Base-by-base conservation (phyloP, 2,797 vertebrate species). In the Hydrocynus forskahlii region DNA sequence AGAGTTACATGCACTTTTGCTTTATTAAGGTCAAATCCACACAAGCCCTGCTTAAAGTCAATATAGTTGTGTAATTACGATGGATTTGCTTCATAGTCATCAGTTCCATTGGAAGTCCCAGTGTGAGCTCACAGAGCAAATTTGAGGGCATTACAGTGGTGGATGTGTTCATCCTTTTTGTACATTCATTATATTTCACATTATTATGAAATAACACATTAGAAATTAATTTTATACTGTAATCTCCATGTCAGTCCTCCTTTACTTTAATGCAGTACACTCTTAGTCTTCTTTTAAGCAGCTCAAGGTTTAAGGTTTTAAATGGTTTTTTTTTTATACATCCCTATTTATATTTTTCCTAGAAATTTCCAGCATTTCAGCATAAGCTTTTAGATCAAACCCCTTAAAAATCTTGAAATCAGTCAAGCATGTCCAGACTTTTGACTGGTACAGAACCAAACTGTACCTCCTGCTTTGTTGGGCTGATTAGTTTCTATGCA, bases 61-160 rank as follows among this genome's bases (percentile, higher is more conserved):
- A 9, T 60, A 38, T 25, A 68, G 43, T 76, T 81, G 75, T 21
- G 45, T 81, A 71, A 81, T n/a, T 1, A 8, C 63, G 19, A 35
- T 29, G 60, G 60, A 62, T 29, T 62, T 62, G 60, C 25, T 16
- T 62, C 23, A 29, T 29, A 23, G 60, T n/a, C 38, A 66, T 66
- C 63, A 40, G 9, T 40, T 14, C 63, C 6, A 40, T 2, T 66
- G 29, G 14, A 66, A 66, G 16, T 4, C 63, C 29, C 29, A 66
- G 35, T 40, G 29, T 8, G 29, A 35, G 35, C 63, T 40, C 63
- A 17, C 29, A 40, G 35, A 38, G 16, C 9, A 66, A 66, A 40
- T 64, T 40, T 17, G 25, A 66, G 29, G 7, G 16, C 4, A 17
- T 5, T 66, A 9, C 14, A 40, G 7, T 38, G 40, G 63, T 64